Evolutionary conservation across 2,797 vertebrate species (phyloP), one percentile per base, ranked within the genome.

Genomic region (Sebastes oblongus): DNA sequence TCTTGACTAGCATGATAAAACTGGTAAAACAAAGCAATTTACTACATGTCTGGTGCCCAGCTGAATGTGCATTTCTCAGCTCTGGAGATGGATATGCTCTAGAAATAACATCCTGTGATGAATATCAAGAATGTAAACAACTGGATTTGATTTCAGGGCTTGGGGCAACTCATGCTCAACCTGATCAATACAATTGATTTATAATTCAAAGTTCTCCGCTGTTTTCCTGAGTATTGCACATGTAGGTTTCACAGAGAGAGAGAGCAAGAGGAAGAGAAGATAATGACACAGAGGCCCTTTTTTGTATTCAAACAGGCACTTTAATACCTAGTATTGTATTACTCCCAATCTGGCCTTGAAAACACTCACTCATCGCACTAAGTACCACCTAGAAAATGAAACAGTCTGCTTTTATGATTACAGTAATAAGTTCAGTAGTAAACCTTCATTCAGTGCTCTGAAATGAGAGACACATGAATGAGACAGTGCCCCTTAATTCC

Each of bases 151-250:
- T 80, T 88, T 84, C 62, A 69, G 75, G 67, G 39, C 75, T 85
- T 2, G 0, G 39, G 9, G 46, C 59, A 58, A 61, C 66, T 72
- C 55, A 59, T 59, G 66, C 78, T 79, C 20, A 5, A n/a, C 12
- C 66, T 72, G 76, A 89, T 88, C 83, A 42, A 83, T 86, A 75
- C 14, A 70, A 66, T 77, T 62, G 73, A 88, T 86, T 82, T 68
- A 75, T 77, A 50, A 67, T 79, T 72, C 58, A 64, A 76, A 82
- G 56, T 85, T 85, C 73, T 72, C 36, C 8, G 46, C 69, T 70
- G 54, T 80, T 79, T 84, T 77, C 36, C 66, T 58, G 36, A 24
- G 62, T 24, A 55, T 54, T 71, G 29, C 59, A 24, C 34, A 34
- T 36, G 54, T 13, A 42, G 32, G 14, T 60, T 80, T 73, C 50